phyloP scores from a whole-genome alignment of 2,797 vertebrate species.

The Hapalemur alaotrensis region DNA sequence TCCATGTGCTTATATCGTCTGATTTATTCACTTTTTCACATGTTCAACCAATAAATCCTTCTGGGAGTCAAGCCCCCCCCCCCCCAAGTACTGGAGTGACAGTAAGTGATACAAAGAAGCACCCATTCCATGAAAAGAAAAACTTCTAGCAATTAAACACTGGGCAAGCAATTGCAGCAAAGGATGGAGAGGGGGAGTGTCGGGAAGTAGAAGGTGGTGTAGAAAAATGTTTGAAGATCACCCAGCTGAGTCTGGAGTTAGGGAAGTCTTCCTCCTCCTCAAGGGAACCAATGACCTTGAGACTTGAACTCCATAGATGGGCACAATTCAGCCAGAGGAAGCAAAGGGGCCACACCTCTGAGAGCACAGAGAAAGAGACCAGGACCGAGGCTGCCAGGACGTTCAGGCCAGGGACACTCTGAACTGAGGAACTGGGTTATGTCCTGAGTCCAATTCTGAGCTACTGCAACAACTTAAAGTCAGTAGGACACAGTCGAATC shows the following conservation, averaged over 20 bases:
- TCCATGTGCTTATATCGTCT: not conserved
- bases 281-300: not conserved
- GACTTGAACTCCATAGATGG: accelerated
- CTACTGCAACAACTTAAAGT: not conserved
- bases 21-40: not conserved
- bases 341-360: accelerated
- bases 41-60: not conserved
- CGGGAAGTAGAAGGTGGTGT: accelerated
- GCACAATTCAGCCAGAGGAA: not conserved
- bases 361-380: accelerated
- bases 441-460: not conserved
- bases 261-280: not conserved
- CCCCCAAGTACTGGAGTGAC: not conserved
- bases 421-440: too few relatives aligned
- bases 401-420: accelerated
- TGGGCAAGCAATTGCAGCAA: not conserved
- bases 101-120: not conserved
- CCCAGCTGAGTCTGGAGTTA: too few relatives aligned
- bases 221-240: not conserved
- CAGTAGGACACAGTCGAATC: not conserved
- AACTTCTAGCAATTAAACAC: not conserved
- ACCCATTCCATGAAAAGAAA: not conserved
- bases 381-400: too few relatives aligned
- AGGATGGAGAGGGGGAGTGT: not conserved
- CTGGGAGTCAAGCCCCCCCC: accelerated